A percentile compares a stretch with the other conserved stretches of the same genome.
These are phyloP conservation scores for Abrostola triplasia DNA, from an alignment of 2,888 invertebrate species.

Conservation along the genomic window DNA sequence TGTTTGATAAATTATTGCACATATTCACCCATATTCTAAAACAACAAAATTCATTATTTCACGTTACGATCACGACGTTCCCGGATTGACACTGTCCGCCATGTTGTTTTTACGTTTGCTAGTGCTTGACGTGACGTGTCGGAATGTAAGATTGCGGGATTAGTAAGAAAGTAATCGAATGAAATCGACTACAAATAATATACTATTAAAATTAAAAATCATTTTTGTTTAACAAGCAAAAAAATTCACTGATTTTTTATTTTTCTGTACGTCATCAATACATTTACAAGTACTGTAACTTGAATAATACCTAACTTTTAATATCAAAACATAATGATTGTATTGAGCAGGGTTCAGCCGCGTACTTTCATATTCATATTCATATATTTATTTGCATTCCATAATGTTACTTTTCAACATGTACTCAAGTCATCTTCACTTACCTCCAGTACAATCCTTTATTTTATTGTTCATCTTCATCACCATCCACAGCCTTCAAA, in stretches of 20 bases:
- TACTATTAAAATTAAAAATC: too few species aligned
- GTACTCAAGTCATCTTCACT: too few species aligned
- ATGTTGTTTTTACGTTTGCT: conserved; percentile 87
- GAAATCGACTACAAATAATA: conserved; percentile 13
- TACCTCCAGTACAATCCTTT: too few species aligned
- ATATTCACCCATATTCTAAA: conserved; percentile 91
- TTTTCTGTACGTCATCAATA: neutral
- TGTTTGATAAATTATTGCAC: conserved; percentile 89
- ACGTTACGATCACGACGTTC: conserved; percentile 89
- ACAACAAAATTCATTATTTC: conserved; percentile 90
- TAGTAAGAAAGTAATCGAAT: neutral
- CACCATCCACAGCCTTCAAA: too few species aligned
- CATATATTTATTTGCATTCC: too few species aligned
- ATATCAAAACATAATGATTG: too few species aligned
- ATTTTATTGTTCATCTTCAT: too few species aligned
- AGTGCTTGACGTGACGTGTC: conserved; percentile 33
- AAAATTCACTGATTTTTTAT: neutral
- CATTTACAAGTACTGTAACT: too few species aligned
- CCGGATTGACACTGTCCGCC: conserved; percentile 90
- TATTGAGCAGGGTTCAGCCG: too few species aligned
- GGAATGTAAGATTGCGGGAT: neutral
- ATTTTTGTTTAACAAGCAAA: neutral
- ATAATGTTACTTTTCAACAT: too few species aligned
- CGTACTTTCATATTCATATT: too few species aligned
- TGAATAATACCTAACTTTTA: too few species aligned